Conservation (phyloP, 2,888 invertebrate genomes). For the Dicranocentrus wangi region DNA sequence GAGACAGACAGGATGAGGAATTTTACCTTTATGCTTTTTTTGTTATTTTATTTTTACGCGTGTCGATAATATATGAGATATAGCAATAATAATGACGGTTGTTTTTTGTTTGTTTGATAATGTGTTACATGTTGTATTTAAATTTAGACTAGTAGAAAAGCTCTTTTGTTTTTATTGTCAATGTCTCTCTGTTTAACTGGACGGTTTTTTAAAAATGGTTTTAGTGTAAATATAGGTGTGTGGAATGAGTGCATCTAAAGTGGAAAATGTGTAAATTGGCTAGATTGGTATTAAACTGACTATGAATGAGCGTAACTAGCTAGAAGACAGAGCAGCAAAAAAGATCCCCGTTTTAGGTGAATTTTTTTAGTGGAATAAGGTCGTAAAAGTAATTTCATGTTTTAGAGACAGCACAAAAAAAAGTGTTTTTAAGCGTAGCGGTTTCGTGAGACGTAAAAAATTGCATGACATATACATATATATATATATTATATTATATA, state of each 20-base stretch:
- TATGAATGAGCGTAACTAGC: neutral
- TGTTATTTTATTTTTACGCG: too few relatives aligned
- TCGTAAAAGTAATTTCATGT: slow-evolving; percentile 16
- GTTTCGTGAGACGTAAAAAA: slow-evolving; percentile 25
- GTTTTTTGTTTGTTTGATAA: slow-evolving; percentile 12
- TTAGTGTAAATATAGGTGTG: slow-evolving; percentile 2
- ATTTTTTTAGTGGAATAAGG: neutral
- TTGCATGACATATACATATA: slow-evolving; percentile 13
- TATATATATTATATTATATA: neutral
- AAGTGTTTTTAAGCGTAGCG: slow-evolving; percentile 14
- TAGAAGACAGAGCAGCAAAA: neutral
- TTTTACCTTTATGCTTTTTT: too few relatives aligned
- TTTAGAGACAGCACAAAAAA: slow-evolving; percentile 20
- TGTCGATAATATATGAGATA: slow-evolving; percentile 11
- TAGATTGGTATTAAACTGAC: too few relatives aligned
- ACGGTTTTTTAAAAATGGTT: neutral
- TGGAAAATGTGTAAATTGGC: too few relatives aligned
- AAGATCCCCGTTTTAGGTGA: slow-evolving; percentile 1
- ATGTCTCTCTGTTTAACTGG: slow-evolving; percentile 15
- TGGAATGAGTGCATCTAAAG: slow-evolving; percentile 3
- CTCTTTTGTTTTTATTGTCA: slow-evolving; percentile 12
- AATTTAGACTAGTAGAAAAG: too few relatives aligned
- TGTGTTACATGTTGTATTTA: too few relatives aligned
- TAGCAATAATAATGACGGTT: slow-evolving; percentile 25
- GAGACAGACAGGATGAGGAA: too few relatives aligned